Base-by-base conservation (phyloP, 2,888 invertebrate genomes). In the Parnassius apollo region DNA sequence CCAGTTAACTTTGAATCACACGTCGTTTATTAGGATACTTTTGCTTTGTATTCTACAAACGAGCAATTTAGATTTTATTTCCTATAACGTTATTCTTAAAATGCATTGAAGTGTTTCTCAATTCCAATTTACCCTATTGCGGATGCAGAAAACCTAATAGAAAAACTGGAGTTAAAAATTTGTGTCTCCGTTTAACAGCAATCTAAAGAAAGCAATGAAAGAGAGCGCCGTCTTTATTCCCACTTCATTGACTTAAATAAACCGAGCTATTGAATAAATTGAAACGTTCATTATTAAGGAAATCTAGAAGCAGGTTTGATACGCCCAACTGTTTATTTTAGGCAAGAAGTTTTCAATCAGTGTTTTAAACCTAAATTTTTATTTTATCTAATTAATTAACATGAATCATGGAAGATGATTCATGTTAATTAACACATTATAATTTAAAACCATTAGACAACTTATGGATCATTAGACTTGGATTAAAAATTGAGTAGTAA, bases 191-290 rank as follows among this genome's bases (percentile, higher is more conserved):
- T 63, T 60, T 64, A 60, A 56, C 52, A 57, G 60, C 59, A 60
- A 53, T 60, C 52, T 57, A 57, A 60, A 42, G 53, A 44, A 64
- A 64, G 57, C 57, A 64, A 59, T 60, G 52, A 48, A 53, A 11
- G 51, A 18, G 18, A 18, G 18, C 18, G 53, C 55, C 59, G 56
- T 42, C 59, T 59, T 55, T 59, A 59, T 63, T 63, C 45, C 56
- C 55, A 55, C 50, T 75, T 75, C 74, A 75, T 75, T 76, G 78
- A 73, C 73, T 78, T 74, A 73, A 78, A 80, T 80, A 78, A 78
- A 78, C 68, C 69, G 69, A 72, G 72, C 72, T 69, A 72, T 76
- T 80, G 81, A 76, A 79, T 59, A 55, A 78, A 81, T 78, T 74
- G 73, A 73, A 78, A 67, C 70, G 70, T 72, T 76, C 74, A 74